Conservation (phyloP, 2,797 vertebrate genomes). For the Steatocranus sp. region DNA sequence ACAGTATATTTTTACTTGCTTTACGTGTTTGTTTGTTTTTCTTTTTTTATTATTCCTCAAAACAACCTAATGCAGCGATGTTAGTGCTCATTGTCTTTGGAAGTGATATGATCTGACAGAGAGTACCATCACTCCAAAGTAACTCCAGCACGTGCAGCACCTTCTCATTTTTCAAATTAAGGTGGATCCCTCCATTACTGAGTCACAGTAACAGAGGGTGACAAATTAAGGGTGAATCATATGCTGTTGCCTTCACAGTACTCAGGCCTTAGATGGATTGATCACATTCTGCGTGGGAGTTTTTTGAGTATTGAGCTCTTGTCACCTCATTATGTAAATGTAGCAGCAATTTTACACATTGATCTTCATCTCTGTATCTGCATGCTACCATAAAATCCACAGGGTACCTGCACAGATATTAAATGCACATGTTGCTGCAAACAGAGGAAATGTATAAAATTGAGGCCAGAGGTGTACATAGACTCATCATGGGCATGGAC, state of each 20-base stretch:
- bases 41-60: not conserved
- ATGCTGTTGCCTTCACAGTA: not conserved
- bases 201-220: not conserved
- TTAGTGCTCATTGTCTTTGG: not conserved
- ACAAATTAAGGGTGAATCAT: not conserved
- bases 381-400: not conserved
- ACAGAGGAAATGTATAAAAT: not conserved
- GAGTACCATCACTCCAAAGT: not conserved
- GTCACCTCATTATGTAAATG: not conserved
- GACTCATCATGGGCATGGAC: not conserved
- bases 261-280: not conserved
- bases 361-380: not conserved
- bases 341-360: not conserved
- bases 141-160: not conserved
- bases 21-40: not conserved
- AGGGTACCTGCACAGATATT: not conserved
- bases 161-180: not conserved
- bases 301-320: not conserved
- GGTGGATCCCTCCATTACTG: not conserved
- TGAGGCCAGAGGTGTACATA: not conserved
- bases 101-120: not conserved
- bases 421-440: not conserved
- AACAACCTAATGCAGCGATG: not conserved
- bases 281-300: not conserved
- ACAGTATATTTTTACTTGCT: not conserved